Evolutionary conservation across 1,140 invertebrate species (phyloP).

Genomic region (Helicorthomorpha holstii): DNA sequence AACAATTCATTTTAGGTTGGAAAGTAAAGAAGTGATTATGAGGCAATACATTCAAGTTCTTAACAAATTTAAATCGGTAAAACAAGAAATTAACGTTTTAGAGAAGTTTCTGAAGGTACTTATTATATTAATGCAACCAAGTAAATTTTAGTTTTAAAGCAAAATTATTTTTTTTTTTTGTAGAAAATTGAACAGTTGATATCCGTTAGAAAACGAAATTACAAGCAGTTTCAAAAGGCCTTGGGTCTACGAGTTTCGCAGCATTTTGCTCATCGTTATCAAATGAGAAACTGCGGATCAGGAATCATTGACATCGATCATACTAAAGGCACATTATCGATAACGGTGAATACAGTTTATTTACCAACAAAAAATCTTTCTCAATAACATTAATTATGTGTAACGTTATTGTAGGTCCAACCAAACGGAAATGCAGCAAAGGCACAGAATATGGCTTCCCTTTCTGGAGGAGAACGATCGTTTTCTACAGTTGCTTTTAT

Average conservation of each 20-base stretch:
- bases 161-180: no score
- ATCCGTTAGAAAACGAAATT: no score
- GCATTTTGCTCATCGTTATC: no score
- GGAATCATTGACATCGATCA: slow-evolving; percentile 44
- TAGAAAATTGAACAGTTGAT: no score
- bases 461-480: slow-evolving; percentile 90
- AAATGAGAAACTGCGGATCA: slow-evolving; percentile 23
- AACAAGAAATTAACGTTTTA: neutral
- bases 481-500: slow-evolving; percentile 89
- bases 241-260: no score
- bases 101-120: neutral
- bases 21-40: neutral
- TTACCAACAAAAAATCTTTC: slow-evolving; percentile 17
- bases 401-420: slow-evolving; percentile 11
- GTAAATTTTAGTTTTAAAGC: no score
- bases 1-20: neutral
- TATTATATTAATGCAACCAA: no score
- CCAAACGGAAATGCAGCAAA: slow-evolving; percentile 14
- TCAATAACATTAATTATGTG: slow-evolving; percentile 5
- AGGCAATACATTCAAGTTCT: neutral
- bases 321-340: slow-evolving; percentile 31
- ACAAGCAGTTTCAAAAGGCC: neutral
- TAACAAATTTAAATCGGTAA: neutral
- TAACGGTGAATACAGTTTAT: slow-evolving; percentile 26
- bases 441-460: slow-evolving; percentile 36